Conservation (phyloP, 2,113 vertebrate species). For the Aleadryas rufinucha region DNA sequence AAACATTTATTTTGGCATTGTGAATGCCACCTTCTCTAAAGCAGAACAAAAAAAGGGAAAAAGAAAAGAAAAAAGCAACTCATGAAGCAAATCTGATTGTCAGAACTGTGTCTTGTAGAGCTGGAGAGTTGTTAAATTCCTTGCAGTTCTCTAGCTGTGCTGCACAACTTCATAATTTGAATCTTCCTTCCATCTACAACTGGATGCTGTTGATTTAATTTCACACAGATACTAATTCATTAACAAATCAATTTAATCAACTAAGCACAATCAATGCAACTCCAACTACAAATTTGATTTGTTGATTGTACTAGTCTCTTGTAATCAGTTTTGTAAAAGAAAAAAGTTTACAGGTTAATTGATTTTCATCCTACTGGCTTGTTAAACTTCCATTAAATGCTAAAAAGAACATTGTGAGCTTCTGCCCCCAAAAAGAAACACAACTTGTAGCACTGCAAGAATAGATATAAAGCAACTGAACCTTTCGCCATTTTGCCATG, state of each 20-base stretch:
- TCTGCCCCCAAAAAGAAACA: not conserved
- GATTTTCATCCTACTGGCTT: not conserved
- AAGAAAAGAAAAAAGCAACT: not conserved
- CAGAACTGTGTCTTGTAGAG: not conserved
- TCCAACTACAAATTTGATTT: slow-evolving; percentile 30
- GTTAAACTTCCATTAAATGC: not conserved
- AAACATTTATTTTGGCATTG: not conserved
- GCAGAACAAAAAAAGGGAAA: not conserved
- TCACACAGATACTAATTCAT: slow-evolving; percentile 21
- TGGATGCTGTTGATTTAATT: slow-evolving; percentile 20
- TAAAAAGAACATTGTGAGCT: not conserved
- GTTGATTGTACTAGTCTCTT: slow-evolving; percentile 13
- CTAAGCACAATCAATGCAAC: slow-evolving; percentile 13
- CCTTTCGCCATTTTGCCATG: not conserved
- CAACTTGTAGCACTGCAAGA: not conserved
- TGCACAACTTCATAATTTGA: not conserved
- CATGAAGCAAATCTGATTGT: not conserved
- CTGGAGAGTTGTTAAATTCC: not conserved
- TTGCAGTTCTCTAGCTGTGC: not conserved
- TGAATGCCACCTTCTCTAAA: not conserved
- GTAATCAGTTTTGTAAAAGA: slow-evolving; percentile 34
- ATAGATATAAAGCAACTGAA: not conserved
- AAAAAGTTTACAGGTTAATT: not conserved
- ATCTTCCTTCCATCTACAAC: not conserved
- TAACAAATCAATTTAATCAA: slow-evolving; percentile 42